Percentiles rank a stretch among this genome's conserved stretches.
These are phyloP conservation scores for Pelvicachromis taeniatus DNA, from an alignment of 2,113 vertebrate genomes.

Conservation along the genomic window DNA sequence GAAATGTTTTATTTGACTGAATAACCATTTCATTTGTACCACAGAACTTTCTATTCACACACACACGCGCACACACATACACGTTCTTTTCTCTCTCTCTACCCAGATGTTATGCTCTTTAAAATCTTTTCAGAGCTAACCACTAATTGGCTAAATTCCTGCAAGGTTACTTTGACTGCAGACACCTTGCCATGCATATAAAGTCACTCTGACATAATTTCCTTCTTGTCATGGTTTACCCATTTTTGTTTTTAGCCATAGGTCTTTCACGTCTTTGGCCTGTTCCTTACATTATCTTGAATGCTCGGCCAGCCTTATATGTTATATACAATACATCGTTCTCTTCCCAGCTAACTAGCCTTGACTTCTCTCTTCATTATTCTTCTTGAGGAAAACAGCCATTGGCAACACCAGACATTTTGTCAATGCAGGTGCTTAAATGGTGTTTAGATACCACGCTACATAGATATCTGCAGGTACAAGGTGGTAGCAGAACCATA, in stretches of 20 bases:
- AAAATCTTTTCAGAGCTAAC: conserved; percentile 22
- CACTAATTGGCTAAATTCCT: conserved; percentile 48
- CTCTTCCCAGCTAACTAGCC: background rate
- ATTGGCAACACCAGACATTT: conserved; percentile 35
- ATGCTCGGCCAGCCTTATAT: background rate
- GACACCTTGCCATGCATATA: conserved; percentile 20
- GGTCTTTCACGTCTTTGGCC: background rate
- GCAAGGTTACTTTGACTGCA: conserved; percentile 46
- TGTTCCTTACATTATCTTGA: background rate
- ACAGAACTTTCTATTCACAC: background rate
- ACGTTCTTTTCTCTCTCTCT: background rate
- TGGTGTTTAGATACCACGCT: conserved; percentile 1
- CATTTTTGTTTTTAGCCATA: background rate
- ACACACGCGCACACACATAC: background rate
- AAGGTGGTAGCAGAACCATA: conserved; percentile 17
- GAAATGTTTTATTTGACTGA: background rate
- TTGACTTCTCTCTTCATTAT: conserved; percentile 21
- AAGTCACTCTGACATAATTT: conserved; percentile 24
- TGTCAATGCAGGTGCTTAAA: conserved; percentile 46
- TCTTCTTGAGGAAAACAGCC: conserved; percentile 2
- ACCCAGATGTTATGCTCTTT: background rate
- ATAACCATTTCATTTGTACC: conserved; percentile 1
- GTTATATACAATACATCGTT: background rate
- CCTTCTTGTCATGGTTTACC: conserved; percentile 9
- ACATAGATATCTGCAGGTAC: conserved; percentile 12